phyloP scores from a whole-genome alignment of 1,140 invertebrate genomes.

The Cyclina sinensis region DNA sequence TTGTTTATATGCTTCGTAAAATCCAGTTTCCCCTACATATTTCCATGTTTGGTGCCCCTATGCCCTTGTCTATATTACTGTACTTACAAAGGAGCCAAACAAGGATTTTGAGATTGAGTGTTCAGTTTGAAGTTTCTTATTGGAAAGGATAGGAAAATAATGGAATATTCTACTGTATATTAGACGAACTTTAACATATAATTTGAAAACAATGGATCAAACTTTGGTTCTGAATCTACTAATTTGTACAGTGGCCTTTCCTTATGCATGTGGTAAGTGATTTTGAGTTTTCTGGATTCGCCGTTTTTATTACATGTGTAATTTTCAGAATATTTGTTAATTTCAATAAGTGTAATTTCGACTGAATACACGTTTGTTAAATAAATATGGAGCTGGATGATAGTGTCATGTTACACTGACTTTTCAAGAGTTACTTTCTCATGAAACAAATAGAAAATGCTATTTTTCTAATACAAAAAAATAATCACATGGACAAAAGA shows the following conservation, averaged over 20 bases:
- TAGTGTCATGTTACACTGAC: too few species aligned
- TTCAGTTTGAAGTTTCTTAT: background rate
- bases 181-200: background rate
- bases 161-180: background rate
- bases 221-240: background rate
- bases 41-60: background rate
- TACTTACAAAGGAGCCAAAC: background rate
- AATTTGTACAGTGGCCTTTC: background rate
- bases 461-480: too few species aligned
- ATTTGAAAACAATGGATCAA: background rate
- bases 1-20: conserved; percentile 4
- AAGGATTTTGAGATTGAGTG: background rate
- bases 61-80: background rate
- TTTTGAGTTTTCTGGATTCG: too few species aligned
- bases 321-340: too few species aligned
- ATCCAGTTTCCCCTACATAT: background rate
- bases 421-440: too few species aligned
- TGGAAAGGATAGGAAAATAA: background rate
- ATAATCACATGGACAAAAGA: too few species aligned
- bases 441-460: too few species aligned
- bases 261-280: background rate
- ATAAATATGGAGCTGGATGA: too few species aligned
- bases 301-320: too few species aligned
- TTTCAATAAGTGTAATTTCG: too few species aligned
- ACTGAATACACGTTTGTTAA: too few species aligned